Evolutionary conservation across 1,140 invertebrate genomes (phyloP).

Genomic region (Lethrus apterus): DNA sequence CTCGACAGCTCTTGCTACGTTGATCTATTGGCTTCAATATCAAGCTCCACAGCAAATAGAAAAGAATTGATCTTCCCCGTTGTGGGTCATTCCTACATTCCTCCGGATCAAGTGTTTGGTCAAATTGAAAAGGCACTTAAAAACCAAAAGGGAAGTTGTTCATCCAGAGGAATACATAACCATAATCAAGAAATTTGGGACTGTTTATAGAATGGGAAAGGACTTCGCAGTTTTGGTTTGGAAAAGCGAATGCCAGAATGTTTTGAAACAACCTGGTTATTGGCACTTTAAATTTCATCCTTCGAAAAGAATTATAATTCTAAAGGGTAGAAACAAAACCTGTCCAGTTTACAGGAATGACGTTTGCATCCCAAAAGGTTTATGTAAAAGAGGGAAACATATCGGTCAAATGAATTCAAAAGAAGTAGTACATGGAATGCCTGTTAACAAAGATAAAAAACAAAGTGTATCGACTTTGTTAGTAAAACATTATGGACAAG

Average conservation of each 20-base stretch:
- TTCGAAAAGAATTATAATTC: too few species aligned
- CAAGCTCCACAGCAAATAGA: conserved; percentile 24
- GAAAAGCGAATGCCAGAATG: neutral
- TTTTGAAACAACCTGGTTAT: neutral
- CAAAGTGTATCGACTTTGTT: too few species aligned
- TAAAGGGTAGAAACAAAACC: too few species aligned
- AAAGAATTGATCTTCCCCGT: conserved; percentile 31
- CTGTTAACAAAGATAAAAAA: too few species aligned
- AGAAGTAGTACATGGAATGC: too few species aligned
- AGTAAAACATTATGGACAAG: too few species aligned
- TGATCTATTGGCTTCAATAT: conserved; percentile 24
- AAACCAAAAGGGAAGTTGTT: neutral
- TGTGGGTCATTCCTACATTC: conserved; percentile 31
- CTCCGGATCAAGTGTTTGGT: conserved; percentile 34
- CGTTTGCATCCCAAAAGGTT: too few species aligned
- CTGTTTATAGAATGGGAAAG: neutral
- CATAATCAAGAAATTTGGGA: conserved; percentile 2
- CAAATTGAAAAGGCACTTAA: conserved; percentile 25
- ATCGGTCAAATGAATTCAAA: too few species aligned
- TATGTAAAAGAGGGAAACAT: too few species aligned
- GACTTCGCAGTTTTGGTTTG: neutral
- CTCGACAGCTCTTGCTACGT: conserved; percentile 18
- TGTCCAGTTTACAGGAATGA: too few species aligned
- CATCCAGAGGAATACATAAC: neutral
- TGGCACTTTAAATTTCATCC: too few species aligned